These are phyloP conservation scores for Enteromius paludinosus DNA, from an alignment of 2,797 vertebrate species.

Conservation along the genomic window DNA sequence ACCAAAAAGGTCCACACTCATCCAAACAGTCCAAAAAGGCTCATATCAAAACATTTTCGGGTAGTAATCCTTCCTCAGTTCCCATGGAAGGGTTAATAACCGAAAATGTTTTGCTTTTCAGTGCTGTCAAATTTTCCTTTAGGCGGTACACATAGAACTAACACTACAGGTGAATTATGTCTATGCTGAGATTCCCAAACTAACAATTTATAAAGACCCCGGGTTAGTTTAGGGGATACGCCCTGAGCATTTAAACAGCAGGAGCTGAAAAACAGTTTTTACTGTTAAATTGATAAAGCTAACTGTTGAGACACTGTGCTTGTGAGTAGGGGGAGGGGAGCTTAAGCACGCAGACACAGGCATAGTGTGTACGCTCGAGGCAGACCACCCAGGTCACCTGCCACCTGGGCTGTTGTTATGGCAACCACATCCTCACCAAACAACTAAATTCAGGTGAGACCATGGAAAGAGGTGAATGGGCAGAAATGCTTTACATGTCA, in stretches of 20 bases:
- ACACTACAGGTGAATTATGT: conserved; percentile 5
- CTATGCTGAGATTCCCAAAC: not conserved
- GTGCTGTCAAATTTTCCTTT: conserved; percentile 5
- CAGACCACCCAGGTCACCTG: conserved; percentile 93
- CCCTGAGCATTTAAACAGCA: conserved; percentile 9
- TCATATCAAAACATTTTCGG: no score
- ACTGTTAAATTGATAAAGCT: conserved; percentile 17
- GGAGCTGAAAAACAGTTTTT: conserved; percentile 60
- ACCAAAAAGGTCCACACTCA: not conserved
- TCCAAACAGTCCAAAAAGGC: no score
- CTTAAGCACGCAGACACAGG: conserved; percentile 21
- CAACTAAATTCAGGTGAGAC: conserved; percentile 38
- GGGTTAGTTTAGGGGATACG: not conserved
- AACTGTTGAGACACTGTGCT: not conserved
- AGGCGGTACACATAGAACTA: conserved; percentile 3
- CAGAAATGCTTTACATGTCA: conserved; percentile 29
- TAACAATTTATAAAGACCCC: not conserved
- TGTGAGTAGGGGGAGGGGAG: conserved; percentile 28
- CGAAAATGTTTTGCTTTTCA: no score
- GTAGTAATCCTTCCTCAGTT: no score
- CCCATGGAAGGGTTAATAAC: no score
- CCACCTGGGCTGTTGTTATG: conserved; percentile 90
- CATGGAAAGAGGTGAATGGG: conserved; percentile 23
- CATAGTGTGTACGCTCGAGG: conserved; percentile 77
- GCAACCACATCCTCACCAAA: conserved; percentile 86